Evolutionary conservation across 64 coral and sea anemone genomes (phyloP), one percentile per base, ranked within the genome.

Genomic region (Porites australiensis): DNA sequence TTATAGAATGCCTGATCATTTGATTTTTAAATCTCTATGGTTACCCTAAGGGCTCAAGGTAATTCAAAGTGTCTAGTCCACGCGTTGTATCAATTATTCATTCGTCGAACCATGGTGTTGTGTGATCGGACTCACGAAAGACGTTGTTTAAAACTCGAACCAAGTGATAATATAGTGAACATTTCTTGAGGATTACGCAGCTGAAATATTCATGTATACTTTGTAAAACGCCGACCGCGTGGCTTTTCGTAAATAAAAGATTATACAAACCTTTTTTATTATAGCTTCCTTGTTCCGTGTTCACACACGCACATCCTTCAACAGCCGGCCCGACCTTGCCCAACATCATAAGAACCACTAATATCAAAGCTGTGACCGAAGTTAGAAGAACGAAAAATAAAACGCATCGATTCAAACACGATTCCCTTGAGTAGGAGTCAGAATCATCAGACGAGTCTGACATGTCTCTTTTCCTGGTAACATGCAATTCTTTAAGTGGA

Each of bases 311-410:
- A 6, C 81, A 84, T 68, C 46, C 5, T 20, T 69, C 81, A 9
- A 69, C 45, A 13, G 46, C 18, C 9, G 45, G 63, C 8, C 81
- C 81, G 20, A 84, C 62, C 69, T 84, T 84, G 11, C 81, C 81
- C 15, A 84, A 22, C 62, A 84, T 68, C 45, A 84, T 50, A 68
- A 84, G 63, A 3, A 84, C 81, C 63, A 84, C 62, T 45, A 84
- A 51, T 51, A 84, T 52, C 46, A 84, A 84, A 15, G 81, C 81
- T 48, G 81, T 68, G 19, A 84, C 81, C 43, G 81, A 84, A 46
- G 81, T 84, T 0, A 84, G 63, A 84, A 84, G 63, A 27, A 84
- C 81, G 20, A 84, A 84, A 69, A 84, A 84, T 67, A 84, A 68
- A 69, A 84, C 52, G 13, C 62, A 84, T 4, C 81, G 81, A 50